These are phyloP conservation scores for Smutsia gigantea DNA, from an alignment of 2,797 vertebrate species.

Conservation along the genomic window DNA sequence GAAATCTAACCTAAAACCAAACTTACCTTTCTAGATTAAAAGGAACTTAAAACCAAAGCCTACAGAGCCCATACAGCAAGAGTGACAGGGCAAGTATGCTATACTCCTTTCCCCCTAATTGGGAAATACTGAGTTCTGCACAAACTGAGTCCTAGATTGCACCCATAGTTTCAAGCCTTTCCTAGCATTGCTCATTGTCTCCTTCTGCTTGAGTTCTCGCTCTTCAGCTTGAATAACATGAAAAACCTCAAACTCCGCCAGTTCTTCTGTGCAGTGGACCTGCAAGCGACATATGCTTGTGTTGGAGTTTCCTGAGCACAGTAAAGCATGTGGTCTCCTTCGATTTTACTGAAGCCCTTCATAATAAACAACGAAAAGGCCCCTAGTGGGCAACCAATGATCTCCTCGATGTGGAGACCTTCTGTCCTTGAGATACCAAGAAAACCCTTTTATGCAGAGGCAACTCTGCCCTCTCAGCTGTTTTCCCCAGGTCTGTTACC, in stretches of 20 bases:
- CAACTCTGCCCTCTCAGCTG: neutral
- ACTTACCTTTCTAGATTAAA: constrained; percentile 14
- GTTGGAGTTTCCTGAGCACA: neutral
- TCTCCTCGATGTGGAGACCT: neutral
- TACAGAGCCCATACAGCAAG: neutral
- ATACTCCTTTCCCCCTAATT: neutral
- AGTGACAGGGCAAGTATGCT: neutral
- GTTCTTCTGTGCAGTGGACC: neutral
- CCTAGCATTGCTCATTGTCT: neutral
- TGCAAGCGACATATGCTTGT: neutral
- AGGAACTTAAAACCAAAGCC: constrained; percentile 36
- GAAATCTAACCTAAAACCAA: constrained; percentile 15
- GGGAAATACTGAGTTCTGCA: neutral
- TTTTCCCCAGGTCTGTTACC: constrained; percentile 21
- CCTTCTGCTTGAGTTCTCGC: neutral
- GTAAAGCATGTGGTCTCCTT: neutral
- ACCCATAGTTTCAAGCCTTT: fast-evolving
- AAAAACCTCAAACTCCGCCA: neutral
- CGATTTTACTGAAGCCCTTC: neutral
- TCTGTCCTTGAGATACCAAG: neutral
- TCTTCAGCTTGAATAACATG: neutral
- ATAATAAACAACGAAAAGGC: neutral
- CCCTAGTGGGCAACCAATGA: neutral
- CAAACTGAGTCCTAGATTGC: neutral
- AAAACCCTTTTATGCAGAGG: too few relatives aligned